Evolutionary conservation across 2,797 vertebrate genomes (phyloP).

Genomic region (Pteronotus mesoamericanus): DNA sequence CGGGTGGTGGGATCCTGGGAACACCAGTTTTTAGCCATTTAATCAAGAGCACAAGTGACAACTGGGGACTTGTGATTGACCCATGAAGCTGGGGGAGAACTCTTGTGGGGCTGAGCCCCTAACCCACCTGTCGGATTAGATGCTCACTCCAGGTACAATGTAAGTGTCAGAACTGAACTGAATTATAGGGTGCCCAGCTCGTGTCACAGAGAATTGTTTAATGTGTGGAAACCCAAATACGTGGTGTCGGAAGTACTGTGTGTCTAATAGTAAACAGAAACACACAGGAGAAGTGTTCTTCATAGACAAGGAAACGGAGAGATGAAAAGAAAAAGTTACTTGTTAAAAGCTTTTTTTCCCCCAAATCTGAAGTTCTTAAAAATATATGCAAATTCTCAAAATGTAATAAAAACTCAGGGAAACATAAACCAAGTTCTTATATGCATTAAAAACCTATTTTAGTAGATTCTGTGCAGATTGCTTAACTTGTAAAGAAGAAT

Average conservation of each 20-base stretch:
- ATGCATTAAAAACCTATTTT: background rate
- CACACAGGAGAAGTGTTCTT: background rate
- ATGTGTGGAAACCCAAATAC: background rate
- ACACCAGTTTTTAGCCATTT: background rate
- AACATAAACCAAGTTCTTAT: background rate
- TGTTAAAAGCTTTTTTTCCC: background rate
- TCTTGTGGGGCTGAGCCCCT: background rate
- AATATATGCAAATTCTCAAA: background rate
- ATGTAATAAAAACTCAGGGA: background rate
- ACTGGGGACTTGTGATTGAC: background rate
- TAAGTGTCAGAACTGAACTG: background rate
- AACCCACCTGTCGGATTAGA: background rate
- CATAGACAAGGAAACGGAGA: background rate
- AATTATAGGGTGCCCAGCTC: background rate
- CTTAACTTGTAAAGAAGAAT: background rate
- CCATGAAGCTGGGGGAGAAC: background rate
- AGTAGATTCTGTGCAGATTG: background rate
- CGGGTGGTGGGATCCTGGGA: background rate
- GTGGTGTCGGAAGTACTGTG: background rate
- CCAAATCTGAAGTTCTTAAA: slow-evolving; percentile 5
- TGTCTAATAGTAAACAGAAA: background rate
- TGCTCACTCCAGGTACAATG: background rate
- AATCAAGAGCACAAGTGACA: background rate
- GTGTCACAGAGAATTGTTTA: background rate
- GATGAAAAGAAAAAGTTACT: background rate